Conservation (phyloP, 2,888 invertebrate species). For the Drosophila multiciliata region DNA sequence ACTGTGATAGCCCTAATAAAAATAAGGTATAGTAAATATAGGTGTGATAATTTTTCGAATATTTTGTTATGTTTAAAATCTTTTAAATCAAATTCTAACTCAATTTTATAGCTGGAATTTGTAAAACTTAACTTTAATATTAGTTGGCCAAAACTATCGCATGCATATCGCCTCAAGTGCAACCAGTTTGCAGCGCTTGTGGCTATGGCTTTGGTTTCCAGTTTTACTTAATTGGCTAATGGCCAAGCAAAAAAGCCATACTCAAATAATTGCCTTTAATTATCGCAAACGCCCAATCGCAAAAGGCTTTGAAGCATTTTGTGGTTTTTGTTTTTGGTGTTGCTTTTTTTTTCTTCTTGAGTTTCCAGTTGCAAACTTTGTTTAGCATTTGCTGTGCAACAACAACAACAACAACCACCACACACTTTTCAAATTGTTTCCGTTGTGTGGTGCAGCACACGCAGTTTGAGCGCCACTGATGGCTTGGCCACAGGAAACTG, state of each 20-base stretch:
- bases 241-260: constrained; percentile 60
- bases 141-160: neutral
- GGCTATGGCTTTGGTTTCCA: constrained; percentile 45
- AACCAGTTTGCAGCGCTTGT: constrained; percentile 3
- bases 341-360: constrained; percentile 17
- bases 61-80: neutral
- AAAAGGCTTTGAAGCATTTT: constrained; percentile 49
- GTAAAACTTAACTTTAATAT: neutral
- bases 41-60: neutral
- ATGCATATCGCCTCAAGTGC: neutral
- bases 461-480: constrained; percentile 38
- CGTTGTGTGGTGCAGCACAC: constrained; percentile 43
- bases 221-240: constrained; percentile 76
- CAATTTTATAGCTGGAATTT: neutral
- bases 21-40: neutral
- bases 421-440: constrained; percentile 68
- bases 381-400: constrained; percentile 39
- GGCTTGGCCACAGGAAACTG: constrained; percentile 63
- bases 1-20: neutral
- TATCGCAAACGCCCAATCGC: constrained; percentile 83
- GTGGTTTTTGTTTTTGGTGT: constrained; percentile 27
- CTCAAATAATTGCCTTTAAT: constrained; percentile 79
- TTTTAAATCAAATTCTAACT: neutral
- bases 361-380: constrained; percentile 24
- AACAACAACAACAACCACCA: neutral